A percentile compares a stretch with the other conserved stretches of the same genome.
These are phyloP conservation scores for Lemur catta DNA, from an alignment of 2,797 vertebrate genomes.

Conservation along the genomic window DNA sequence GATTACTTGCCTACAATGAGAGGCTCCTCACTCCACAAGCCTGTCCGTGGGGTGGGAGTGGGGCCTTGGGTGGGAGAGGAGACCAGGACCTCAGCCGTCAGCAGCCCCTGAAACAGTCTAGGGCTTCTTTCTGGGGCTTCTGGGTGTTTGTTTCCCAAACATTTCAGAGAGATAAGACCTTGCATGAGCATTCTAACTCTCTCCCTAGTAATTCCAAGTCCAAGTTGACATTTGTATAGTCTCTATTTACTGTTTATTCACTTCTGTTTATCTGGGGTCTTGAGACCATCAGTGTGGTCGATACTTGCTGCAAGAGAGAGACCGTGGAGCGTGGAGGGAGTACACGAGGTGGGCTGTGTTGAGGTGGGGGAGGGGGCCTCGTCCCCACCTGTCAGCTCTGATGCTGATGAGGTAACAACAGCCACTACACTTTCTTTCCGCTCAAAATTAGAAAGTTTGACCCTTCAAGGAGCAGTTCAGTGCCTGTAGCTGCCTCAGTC, in stretches of 20 bases:
- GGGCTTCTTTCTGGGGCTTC: background rate
- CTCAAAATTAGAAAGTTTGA: background rate
- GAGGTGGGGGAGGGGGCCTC: background rate
- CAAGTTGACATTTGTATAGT: slow-evolving; percentile 69
- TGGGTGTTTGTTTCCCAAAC: slow-evolving; percentile 44
- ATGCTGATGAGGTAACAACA: background rate
- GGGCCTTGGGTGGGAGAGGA: background rate
- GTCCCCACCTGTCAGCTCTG: slow-evolving; percentile 24
- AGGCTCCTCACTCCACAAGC: background rate
- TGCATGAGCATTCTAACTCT: slow-evolving; percentile 33
- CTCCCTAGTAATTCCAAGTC: slow-evolving; percentile 66
- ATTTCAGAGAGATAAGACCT: slow-evolving; percentile 64
- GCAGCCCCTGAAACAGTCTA: background rate
- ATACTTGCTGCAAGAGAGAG: slow-evolving; percentile 63
- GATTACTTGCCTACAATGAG: background rate
- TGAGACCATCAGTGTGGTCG: slow-evolving; percentile 3
- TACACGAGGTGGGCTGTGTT: background rate
- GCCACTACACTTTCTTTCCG: background rate
- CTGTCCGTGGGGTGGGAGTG: fast-evolving
- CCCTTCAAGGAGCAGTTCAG: background rate
- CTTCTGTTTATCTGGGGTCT: slow-evolving; percentile 72
- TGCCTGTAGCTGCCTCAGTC: background rate
- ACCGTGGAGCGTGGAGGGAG: background rate
- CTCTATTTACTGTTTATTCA: slow-evolving; percentile 71
- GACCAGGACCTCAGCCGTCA: background rate